Percentiles rank a stretch among this genome's conserved stretches.
These are phyloP conservation scores for Rosalia funebris DNA, from an alignment of 2,888 invertebrate species.

Conservation along the genomic window DNA sequence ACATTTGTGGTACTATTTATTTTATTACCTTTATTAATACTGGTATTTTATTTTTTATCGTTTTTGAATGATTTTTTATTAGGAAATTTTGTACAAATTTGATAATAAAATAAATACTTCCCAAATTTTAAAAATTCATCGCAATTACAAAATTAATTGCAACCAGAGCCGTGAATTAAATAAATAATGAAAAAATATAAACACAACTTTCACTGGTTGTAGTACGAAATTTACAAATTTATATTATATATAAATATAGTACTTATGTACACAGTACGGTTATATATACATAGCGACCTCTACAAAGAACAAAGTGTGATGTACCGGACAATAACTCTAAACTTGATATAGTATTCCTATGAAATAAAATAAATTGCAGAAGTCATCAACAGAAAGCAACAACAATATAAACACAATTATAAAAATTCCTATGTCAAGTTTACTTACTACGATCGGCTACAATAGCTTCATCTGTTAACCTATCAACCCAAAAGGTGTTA, in stretches of 20 bases:
- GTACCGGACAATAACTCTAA: slow-evolving; percentile 34
- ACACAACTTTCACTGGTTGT: slow-evolving; percentile 52
- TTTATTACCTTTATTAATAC: slow-evolving; percentile 57
- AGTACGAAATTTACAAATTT: slow-evolving; percentile 61
- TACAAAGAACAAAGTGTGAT: slow-evolving; percentile 47
- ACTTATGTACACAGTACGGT: slow-evolving; percentile 54
- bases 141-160: slow-evolving; percentile 41
- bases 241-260: slow-evolving; percentile 54
- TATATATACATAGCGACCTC: slow-evolving; percentile 55
- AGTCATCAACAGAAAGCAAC: slow-evolving; percentile 37
- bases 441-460: slow-evolving; percentile 38
- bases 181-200: slow-evolving; percentile 47
- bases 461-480: slow-evolving; percentile 39
- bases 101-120: slow-evolving; percentile 52
- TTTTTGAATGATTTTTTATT: slow-evolving; percentile 50
- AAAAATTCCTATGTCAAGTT: slow-evolving; percentile 36
- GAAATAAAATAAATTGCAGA: slow-evolving; percentile 10
- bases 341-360: background rate
- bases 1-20: slow-evolving; percentile 46
- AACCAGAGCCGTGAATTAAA: slow-evolving; percentile 37
- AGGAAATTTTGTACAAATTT: slow-evolving; percentile 58
- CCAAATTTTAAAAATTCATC: slow-evolving; percentile 37
- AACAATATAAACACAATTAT: slow-evolving; percentile 38
- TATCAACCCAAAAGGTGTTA: slow-evolving; percentile 45
- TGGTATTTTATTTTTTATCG: slow-evolving; percentile 55